Percentiles rank a stretch among this genome's conserved stretches.
Conservation (phyloP, 2,888 invertebrate genomes). For the Anoncus sp. region DNA sequence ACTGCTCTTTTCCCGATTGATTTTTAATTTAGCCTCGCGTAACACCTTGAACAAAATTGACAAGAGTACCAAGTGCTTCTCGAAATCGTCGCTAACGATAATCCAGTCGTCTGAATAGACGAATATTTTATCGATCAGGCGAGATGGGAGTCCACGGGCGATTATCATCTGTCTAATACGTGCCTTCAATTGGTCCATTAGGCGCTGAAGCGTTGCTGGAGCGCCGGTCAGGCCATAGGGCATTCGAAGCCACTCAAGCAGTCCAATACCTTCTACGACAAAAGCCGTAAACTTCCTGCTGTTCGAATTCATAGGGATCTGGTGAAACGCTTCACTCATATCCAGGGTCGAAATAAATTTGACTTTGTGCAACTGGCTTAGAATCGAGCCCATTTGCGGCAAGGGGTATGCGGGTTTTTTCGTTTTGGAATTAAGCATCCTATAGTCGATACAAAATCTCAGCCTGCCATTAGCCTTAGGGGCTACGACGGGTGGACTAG, state of each 20-base stretch:
- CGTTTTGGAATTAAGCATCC: constrained; percentile 42
- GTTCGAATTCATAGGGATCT: constrained; percentile 54
- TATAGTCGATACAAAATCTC: constrained; percentile 58
- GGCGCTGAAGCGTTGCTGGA: constrained; percentile 57
- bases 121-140: constrained; percentile 51
- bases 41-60: constrained; percentile 50
- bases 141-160: constrained; percentile 45
- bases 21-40: constrained; percentile 41
- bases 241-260: constrained; percentile 60
- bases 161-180: constrained; percentile 30
- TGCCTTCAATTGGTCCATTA: constrained; percentile 54
- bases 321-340: constrained; percentile 63
- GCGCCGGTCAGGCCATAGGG: constrained; percentile 61
- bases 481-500: constrained; percentile 51
- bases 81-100: constrained; percentile 46
- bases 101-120: constrained; percentile 58
- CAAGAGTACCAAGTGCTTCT: constrained; percentile 48
- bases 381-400: constrained; percentile 56
- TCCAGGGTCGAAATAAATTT: constrained; percentile 64
- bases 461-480: constrained; percentile 41
- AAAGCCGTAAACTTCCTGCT: constrained; percentile 61
- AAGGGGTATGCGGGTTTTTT: constrained; percentile 56
- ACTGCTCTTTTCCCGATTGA: constrained; percentile 59
- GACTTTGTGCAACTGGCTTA: constrained; percentile 46
- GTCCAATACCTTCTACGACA: constrained; percentile 55